Evolutionary conservation across 2,888 invertebrate species (phyloP).

Genomic region (Diploptera punctata): DNA sequence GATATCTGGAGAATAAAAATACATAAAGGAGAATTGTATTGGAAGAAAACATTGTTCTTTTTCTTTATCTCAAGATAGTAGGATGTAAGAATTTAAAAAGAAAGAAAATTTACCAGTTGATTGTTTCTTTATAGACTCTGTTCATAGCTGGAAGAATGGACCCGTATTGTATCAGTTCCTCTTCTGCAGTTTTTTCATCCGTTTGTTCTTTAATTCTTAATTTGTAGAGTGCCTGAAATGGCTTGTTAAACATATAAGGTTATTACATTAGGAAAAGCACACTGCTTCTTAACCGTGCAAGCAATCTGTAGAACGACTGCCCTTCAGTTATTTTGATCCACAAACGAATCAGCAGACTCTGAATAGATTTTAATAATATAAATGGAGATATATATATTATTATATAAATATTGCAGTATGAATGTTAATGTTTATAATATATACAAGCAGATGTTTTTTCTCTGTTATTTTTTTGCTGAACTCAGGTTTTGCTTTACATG

Average conservation of each 20-base stretch:
- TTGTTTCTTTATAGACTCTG: constrained; percentile 8
- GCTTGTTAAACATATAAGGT: constrained; percentile 31
- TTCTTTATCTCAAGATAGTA: constrained; percentile 12
- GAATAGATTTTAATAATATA: constrained; percentile 26
- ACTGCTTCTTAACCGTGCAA: constrained; percentile 22
- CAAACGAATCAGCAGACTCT: constrained; percentile 2
- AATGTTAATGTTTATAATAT: constrained; percentile 37
- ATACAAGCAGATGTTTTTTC: constrained; percentile 33
- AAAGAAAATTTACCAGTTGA: constrained; percentile 30
- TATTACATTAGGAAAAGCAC: constrained; percentile 27
- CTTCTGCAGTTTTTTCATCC: constrained; percentile 29
- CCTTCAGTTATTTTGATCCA: neutral
- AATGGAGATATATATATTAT: constrained; percentile 34
- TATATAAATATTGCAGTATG: constrained; percentile 36
- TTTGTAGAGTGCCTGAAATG: constrained; percentile 27
- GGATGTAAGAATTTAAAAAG: constrained; percentile 18
- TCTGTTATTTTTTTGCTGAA: constrained; percentile 35
- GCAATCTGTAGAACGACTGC: neutral
- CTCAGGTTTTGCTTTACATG: constrained; percentile 39
- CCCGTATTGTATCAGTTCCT: constrained; percentile 31
- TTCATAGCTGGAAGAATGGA: constrained; percentile 27
- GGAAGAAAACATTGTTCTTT: neutral
- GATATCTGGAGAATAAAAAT: constrained; percentile 17
- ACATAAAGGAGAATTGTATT: constrained; percentile 28
- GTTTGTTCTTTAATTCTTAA: constrained; percentile 31